Percentiles rank a stretch among this genome's conserved stretches.
Evolutionary conservation across 2,888 invertebrate species (phyloP).

Genomic region (Calliphora vomitoria): DNA sequence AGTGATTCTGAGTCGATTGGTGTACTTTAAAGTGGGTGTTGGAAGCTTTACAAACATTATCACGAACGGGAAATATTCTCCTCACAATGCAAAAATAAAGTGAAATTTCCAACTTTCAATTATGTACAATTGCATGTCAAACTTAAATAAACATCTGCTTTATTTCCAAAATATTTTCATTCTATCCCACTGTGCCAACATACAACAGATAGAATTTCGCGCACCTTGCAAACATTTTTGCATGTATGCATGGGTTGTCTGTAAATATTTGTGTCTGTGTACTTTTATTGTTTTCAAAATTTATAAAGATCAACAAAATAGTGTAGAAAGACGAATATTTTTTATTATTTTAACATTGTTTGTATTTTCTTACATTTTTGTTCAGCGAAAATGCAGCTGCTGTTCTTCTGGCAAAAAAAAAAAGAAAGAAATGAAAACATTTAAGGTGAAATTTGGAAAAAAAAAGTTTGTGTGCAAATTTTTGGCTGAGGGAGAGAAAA

Average conservation of each 20-base stretch:
- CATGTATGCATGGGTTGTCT: neutral
- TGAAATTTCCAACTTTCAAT: too few species aligned
- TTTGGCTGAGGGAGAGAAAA: constrained; percentile 16
- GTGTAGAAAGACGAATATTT: constrained; percentile 12
- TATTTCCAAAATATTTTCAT: neutral
- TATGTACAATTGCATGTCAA: too few species aligned
- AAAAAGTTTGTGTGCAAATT: constrained; percentile 34
- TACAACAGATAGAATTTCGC: constrained; percentile 58
- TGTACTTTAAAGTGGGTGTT: too few species aligned
- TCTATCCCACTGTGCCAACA: constrained; percentile 7
- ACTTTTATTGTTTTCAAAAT: constrained; percentile 50
- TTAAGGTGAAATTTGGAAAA: constrained; percentile 66
- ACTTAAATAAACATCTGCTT: too few species aligned
- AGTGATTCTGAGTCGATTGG: too few species aligned
- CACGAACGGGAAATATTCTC: too few species aligned
- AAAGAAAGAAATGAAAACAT: neutral
- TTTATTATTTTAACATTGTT: constrained; percentile 37
- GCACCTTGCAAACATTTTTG: constrained; percentile 66
- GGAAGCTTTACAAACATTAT: too few species aligned
- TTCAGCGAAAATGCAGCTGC: constrained; percentile 62
- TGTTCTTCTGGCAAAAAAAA: constrained; percentile 17
- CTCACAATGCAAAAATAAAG: too few species aligned
- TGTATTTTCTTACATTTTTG: constrained; percentile 23
- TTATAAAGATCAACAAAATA: constrained; percentile 55
- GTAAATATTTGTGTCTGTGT: neutral